Evolutionary conservation across 2,888 invertebrate genomes (phyloP).

Genomic region (Epinotia brunnichana): DNA sequence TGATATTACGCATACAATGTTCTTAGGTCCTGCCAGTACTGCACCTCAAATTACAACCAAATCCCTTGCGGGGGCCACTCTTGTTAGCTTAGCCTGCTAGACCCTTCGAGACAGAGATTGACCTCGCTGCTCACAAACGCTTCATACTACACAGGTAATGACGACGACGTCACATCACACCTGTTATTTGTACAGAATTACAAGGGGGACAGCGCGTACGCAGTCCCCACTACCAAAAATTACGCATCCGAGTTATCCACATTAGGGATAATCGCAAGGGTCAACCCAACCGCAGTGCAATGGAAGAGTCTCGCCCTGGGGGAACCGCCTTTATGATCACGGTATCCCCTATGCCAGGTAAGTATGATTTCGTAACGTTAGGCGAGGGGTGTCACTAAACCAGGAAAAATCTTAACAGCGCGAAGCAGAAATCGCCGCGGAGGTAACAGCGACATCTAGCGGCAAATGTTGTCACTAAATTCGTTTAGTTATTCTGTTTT

Average conservation of each 20-base stretch:
- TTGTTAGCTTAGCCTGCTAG: too few relatives aligned
- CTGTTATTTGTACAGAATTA: too few relatives aligned
- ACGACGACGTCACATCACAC: too few relatives aligned
- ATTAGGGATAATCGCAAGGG: constrained; percentile 32
- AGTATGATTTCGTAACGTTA: constrained; percentile 6
- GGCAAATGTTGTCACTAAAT: neutral
- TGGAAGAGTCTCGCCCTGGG: constrained; percentile 32
- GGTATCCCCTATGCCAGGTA: constrained; percentile 34
- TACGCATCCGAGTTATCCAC: constrained; percentile 34
- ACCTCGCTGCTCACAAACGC: too few relatives aligned
- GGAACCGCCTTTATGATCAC: constrained; percentile 31
- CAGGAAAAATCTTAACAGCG: constrained; percentile 28
- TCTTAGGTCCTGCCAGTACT: too few relatives aligned
- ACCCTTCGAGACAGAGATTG: too few relatives aligned
- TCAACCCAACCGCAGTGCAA: constrained; percentile 31
- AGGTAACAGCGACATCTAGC: constrained; percentile 16
- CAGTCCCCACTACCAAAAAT: constrained; percentile 30
- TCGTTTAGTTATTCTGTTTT: neutral
- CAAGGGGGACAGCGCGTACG: constrained; percentile 22
- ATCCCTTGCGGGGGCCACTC: too few relatives aligned
- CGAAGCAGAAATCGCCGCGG: constrained; percentile 4
- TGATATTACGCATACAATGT: too few relatives aligned
- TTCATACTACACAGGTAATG: too few relatives aligned
- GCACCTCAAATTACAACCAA: too few relatives aligned
- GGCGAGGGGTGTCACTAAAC: constrained; percentile 20